Conservation (phyloP, 2,797 vertebrate genomes). For the Sebastes nivosus region DNA sequence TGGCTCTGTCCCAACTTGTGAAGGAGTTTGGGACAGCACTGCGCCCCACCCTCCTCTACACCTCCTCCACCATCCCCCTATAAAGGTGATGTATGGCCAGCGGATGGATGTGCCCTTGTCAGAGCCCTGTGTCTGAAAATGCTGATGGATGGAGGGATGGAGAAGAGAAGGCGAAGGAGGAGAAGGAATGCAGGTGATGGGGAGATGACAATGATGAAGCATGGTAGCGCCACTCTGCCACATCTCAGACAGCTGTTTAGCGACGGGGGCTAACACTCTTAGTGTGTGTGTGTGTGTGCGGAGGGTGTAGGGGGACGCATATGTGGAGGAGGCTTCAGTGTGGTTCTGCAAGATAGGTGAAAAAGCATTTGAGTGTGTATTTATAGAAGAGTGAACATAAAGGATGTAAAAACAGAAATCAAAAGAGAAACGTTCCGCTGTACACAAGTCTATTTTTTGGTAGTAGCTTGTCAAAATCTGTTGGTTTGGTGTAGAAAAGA, state of each 20-base stretch:
- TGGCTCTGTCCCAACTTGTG: constrained; percentile 73
- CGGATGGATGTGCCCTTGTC: constrained; percentile 84
- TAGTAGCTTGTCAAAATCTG: constrained; percentile 8
- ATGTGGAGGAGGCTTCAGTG: constrained; percentile 11
- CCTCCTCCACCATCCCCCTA: constrained; percentile 32
- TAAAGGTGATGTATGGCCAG: constrained; percentile 80
- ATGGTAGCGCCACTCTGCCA: constrained; percentile 43
- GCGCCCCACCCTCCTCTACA: not conserved
- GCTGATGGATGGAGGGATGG: constrained; percentile 79
- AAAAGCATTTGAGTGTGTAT: not conserved
- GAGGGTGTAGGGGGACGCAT: constrained; percentile 26
- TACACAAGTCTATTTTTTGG: not conserved
- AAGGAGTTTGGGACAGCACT: constrained; percentile 76
- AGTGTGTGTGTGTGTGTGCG: constrained; percentile 28
- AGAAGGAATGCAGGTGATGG: constrained; percentile 82
- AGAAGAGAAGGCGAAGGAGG: constrained; percentile 62
- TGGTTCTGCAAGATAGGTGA: not conserved
- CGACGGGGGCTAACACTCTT: constrained; percentile 40
- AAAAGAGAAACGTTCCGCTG: not conserved
- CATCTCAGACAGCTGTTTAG: constrained; percentile 82
- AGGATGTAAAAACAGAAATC: constrained; percentile 6
- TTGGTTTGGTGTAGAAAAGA: constrained; percentile 30
- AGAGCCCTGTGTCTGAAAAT: constrained; percentile 76
- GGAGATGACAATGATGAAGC: constrained; percentile 82
- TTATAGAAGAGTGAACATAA: constrained; percentile 4